Evolutionary conservation across 1,140 invertebrate species (phyloP).

Genomic region (Cydia strobilella): DNA sequence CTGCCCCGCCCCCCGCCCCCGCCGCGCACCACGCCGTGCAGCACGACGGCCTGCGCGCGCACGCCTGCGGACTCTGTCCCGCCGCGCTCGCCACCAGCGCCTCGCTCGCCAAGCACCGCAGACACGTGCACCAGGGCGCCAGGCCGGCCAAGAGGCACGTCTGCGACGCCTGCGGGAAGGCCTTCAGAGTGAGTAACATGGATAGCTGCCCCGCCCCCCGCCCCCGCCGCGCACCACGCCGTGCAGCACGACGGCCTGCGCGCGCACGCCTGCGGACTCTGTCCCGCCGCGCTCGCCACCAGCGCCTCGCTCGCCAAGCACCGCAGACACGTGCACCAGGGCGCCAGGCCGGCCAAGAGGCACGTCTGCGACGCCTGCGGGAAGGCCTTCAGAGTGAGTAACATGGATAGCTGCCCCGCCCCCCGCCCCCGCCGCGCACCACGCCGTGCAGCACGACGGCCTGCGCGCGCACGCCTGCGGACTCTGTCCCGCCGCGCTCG

Average conservation of each 20-base stretch:
- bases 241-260: conserved; percentile 59
- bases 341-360: conserved; percentile 45
- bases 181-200: conserved; percentile 56
- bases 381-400: conserved; percentile 62
- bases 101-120: conserved; percentile 54
- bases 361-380: conserved; percentile 67
- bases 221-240: too few relatives aligned
- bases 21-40: conserved; percentile 57
- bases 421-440: too few relatives aligned
- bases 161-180: conserved; percentile 64
- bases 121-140: conserved; percentile 53
- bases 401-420: too few relatives aligned
- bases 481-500: conserved; percentile 49
- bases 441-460: conserved; percentile 57
- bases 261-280: conserved; percentile 53
- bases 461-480: conserved; percentile 53
- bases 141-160: conserved; percentile 52
- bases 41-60: conserved; percentile 57
- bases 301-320: conserved; percentile 55
- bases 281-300: conserved; percentile 50
- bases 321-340: conserved; percentile 53
- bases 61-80: conserved; percentile 50
- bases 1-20: too few relatives aligned
- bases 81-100: conserved; percentile 50
- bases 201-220: too few relatives aligned